Evolutionary conservation across 2,797 vertebrate species (phyloP), one percentile per base, ranked within the genome.

Genomic region (Melanotaenia boesemani): DNA sequence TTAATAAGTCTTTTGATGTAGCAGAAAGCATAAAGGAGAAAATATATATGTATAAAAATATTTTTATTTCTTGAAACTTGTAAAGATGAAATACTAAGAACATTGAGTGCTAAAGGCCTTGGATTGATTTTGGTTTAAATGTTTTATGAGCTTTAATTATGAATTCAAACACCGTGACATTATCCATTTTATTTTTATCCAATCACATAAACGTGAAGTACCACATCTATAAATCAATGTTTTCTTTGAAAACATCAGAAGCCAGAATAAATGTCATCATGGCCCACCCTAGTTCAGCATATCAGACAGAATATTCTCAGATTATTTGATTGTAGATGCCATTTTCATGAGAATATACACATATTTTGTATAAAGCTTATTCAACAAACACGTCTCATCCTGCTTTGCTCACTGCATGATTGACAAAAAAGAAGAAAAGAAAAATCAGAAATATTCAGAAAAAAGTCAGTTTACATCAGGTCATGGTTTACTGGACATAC

Each of bases 1-100:
- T 81, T 65, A 73, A 74, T 26, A 64, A 66, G n/a, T 58, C 74
- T 58, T 88, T 86, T 88, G 86, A 89, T 85, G 77, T 70, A 9
- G 56, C 63, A 46, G 57, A 44, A 30, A 62, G 74, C 65, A 75
- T 15, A 28, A 70, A 8, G 50, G 48, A 62, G 26, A 44, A 72
- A 72, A 69, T 46, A 55, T 57, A 26, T 69, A 63, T 56, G 22
- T 56, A 30, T 30, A 30, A 56, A 56, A 28, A 30, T 56, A 56
- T 56, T 30, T 56, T 30, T 26, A 30, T 56, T 30, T 28, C 26
- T 30, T 30, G 67, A 30, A 72, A 65, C 46, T 57, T 50, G 52
- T 6, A 73, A 46, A 20, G 20, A 50, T 4, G 30, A 12, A 22
- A 36, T 69, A 18, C 34, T 20, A n/a, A 44, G 63, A 76, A 60